Evolutionary conservation across 2,797 vertebrate genomes (phyloP).

Genomic region (Rhinoraja longicauda): DNA sequence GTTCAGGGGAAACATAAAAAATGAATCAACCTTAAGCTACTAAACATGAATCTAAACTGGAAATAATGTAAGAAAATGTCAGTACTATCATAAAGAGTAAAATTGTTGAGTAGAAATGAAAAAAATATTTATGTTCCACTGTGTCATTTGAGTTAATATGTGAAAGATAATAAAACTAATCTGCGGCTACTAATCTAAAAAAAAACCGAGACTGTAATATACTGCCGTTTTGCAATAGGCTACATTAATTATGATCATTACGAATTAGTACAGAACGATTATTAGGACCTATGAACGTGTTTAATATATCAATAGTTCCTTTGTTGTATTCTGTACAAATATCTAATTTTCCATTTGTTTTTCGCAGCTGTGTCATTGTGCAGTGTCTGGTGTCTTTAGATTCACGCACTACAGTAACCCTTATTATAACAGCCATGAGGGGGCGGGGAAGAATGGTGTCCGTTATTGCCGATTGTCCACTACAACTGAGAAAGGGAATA

Average conservation of each 20-base stretch:
- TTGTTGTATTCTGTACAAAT: background rate
- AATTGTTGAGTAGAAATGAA: background rate
- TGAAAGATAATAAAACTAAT: background rate
- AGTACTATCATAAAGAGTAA: background rate
- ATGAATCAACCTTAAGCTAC: background rate
- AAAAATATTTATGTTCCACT: background rate
- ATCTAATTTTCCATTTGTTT: background rate
- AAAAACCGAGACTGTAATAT: too few species aligned
- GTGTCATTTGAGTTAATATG: background rate
- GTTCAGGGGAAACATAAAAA: background rate
- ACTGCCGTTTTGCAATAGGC: background rate
- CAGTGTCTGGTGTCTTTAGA: background rate
- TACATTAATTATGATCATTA: background rate
- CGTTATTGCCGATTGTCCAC: too few species aligned
- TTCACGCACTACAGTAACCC: background rate
- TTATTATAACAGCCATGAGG: too few species aligned
- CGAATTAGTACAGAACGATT: too few species aligned
- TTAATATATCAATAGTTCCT: background rate
- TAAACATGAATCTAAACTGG: background rate
- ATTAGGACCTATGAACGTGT: too few species aligned
- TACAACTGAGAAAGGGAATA: too few species aligned
- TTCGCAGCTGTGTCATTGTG: background rate
- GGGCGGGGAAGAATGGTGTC: too few species aligned
- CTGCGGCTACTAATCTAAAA: background rate
- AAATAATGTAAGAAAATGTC: background rate